Conservation (phyloP, 2,113 vertebrate species). For the Sorex fumeus region DNA sequence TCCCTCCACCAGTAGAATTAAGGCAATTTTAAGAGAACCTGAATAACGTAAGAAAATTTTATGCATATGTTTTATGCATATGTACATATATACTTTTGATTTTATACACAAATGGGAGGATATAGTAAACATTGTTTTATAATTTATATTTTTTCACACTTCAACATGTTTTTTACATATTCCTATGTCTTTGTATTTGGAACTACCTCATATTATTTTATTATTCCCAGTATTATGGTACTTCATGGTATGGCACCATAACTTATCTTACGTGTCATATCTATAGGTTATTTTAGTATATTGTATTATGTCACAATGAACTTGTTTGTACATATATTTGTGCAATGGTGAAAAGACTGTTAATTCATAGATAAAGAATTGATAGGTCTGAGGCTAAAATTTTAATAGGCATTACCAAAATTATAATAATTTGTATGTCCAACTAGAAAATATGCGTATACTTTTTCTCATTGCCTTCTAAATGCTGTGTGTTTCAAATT, state of each 20-base stretch:
- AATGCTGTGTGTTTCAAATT: slow-evolving; percentile 29
- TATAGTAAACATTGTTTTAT: slow-evolving; percentile 5
- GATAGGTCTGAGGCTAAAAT: slow-evolving; percentile 35
- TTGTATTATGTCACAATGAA: not conserved
- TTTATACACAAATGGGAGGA: not conserved
- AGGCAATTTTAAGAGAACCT: too few species aligned
- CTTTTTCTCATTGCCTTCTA: slow-evolving; percentile 41
- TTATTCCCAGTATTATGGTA: not conserved
- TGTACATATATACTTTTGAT: not conserved
- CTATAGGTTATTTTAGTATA: not conserved
- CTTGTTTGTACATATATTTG: not conserved
- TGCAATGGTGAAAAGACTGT: not conserved
- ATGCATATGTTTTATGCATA: too few species aligned
- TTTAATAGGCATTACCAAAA: slow-evolving; percentile 35
- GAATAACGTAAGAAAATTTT: too few species aligned
- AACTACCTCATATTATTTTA: not conserved
- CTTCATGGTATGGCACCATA: not conserved
- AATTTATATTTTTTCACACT: slow-evolving; percentile 28
- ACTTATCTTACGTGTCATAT: not conserved
- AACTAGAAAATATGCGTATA: not conserved
- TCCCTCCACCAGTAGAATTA: too few species aligned
- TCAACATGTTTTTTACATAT: slow-evolving; percentile 7
- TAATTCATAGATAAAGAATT: slow-evolving; percentile 39
- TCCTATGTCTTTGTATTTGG: slow-evolving; percentile 3
- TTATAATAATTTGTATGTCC: not conserved